Evolutionary conservation across 1,140 invertebrate genomes (phyloP), one percentile per base, ranked within the genome.

Genomic region (Rhizoglyphus robini): DNA sequence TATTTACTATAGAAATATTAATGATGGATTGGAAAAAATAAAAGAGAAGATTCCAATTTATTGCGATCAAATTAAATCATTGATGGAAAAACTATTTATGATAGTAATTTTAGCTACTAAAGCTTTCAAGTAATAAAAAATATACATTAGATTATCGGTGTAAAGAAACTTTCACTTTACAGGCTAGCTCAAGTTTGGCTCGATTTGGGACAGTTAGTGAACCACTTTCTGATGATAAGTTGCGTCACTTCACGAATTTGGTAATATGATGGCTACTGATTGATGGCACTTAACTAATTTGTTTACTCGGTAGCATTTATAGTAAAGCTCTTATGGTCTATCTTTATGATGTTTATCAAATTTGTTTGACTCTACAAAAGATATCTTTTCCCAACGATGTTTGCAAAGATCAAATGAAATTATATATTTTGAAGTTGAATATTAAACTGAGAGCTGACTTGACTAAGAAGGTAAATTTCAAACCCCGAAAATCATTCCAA

Each of bases 161-260:
- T n/a, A 41, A 8, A n/a, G 23, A 54, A 58, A 2, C 2, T 18
- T 18, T 58, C 54, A 58, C n/a, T 23, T 54, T 23, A 11, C 29
- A 46, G 41, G 29, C 48, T 51, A 25, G 15, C 58, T 2, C 15
- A 60, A 60, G 15, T 60, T 63, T 66, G 65, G 65, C 23, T 66
- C 3, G 36, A 54, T 15, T 57, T 62, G 23, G 65, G 65, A 15
- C 57, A 66, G n/a, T 51, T 66, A 46, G 31, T 62, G 2, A 62
- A 62, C 31, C 65, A 66, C 46, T 66, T 66, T 47, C n/a, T 66
- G 13, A 60, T 66, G 13, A 36, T 47, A 11, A 63, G 18, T 30
- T 46, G 30, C 13, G 20, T 54, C 18, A 11, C 57, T 11, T 66
- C 65, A 27, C n/a, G 65, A 49, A 15, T 66, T 8, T 62, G 57